Base-by-base conservation (phyloP, 92 coral and sea anemone genomes). In the Parazoanthus atlanticus region DNA sequence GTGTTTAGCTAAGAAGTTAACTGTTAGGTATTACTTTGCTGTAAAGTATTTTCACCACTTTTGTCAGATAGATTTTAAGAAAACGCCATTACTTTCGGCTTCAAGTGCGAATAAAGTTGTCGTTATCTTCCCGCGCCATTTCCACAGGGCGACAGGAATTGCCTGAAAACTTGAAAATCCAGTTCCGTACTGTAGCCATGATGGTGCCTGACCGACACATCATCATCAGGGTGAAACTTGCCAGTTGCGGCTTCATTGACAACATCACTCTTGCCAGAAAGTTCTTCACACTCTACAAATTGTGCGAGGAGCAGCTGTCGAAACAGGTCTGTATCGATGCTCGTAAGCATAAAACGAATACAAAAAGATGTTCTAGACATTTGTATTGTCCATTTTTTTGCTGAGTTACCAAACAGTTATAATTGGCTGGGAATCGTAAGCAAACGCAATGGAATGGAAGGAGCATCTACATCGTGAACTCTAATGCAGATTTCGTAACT, bases 141-240 rank as follows among this genome's bases (percentile, higher is more conserved):
- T 90, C 88, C 81, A 91, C 96, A 31, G 98, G 98, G 21, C 91
- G 98, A 31, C 98, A 95, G 73, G 98, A 95, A 71, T 90, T 95
- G 23, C 96, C 98, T 2, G 98, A 95, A 84, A 95, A 95, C 86
- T 93, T 95, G 32, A 93, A 95, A 89, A 95, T 95, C 80, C 98
- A 95, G 91, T 95, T 95, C 89, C 95, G 96, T 40, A 95, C 98
- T 17, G 98, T 95, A 54, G 98, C 98, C 87, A 95, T 95, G 98
- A 95, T 95, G 98, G 98, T 95, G 2, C 98, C 98, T 0, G 98
- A 95, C 84, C 91, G 98, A 23, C 98, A 95, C 88, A 95, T 95
- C 81, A 95, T 95, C 88, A 95, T 95, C 85, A 91, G 98, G 31
- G 98, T 95, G 13, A 95, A 95, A 84, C 93, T 95, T 26, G 96